Evolutionary conservation across 1,140 invertebrate genomes (phyloP).

Genomic region (Chrysomallon squamiferum): DNA sequence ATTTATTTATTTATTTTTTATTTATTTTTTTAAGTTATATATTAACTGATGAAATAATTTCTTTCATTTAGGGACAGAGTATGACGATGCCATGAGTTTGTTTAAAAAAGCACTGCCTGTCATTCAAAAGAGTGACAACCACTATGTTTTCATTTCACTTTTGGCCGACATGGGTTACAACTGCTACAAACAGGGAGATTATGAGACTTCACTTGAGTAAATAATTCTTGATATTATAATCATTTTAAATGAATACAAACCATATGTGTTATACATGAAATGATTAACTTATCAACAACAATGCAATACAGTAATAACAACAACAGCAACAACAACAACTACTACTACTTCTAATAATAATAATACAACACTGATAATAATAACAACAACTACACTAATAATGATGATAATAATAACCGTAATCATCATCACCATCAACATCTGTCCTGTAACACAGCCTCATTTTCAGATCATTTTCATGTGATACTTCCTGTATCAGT

Average conservation of each 20-base stretch:
- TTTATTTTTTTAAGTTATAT: too few species aligned
- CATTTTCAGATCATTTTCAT: too few species aligned
- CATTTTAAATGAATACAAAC: too few species aligned
- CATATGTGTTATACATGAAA: too few species aligned
- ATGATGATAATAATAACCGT: too few species aligned
- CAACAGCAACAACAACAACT: background rate
- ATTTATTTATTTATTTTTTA: too few species aligned
- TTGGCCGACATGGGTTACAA: conserved; percentile 4
- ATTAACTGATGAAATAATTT: too few species aligned
- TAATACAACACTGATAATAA: background rate
- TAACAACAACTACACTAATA: background rate
- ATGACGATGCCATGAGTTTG: background rate
- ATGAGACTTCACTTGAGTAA: background rate
- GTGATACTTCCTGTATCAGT: too few species aligned
- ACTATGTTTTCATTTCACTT: background rate
- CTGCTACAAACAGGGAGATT: background rate
- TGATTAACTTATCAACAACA: too few species aligned
- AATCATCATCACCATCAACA: too few species aligned
- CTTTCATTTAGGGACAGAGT: background rate
- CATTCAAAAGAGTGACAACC: background rate
- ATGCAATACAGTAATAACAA: background rate
- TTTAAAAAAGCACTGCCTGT: conserved; percentile 1
- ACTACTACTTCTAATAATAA: background rate
- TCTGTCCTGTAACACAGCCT: too few species aligned
- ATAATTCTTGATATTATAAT: background rate